Base-by-base conservation (phyloP, 2,888 invertebrate species). In the Thalpophila matura region DNA sequence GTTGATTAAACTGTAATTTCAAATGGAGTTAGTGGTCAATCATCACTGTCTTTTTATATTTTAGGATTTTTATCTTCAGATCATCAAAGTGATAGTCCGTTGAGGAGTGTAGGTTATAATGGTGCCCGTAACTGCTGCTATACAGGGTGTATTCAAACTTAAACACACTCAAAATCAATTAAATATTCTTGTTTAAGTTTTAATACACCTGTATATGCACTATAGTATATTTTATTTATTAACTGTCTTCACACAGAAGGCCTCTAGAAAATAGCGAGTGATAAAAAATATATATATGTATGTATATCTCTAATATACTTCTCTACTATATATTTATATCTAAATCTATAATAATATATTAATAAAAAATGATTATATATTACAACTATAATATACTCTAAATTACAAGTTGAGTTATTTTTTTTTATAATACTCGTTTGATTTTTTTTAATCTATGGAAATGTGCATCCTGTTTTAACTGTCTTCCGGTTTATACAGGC, bases 401-500 rank as follows among this genome's bases (percentile, higher is more conserved):
- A 72, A 71, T 66, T 70, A 74, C 51, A 79, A 40, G 51, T 59
- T 81, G 74, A 81, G 82, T 81, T 50, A 46, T 57, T 66, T 64
- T 61, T 74, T 65, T 74, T 72, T 73, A 72, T 80, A 81, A 82
- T 82, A 79, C 77, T 82, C 76, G 35, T 53, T 64, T 62, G 55
- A 24, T 61, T 67, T 55, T 57, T 63, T 76, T 77, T 69, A 63
- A 56, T 71, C 74, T 84, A 81, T 84, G 81, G 82, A 86, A 81
- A 79, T 85, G 81, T 79, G 66, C 29, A 45, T 73, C 59, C 58
- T 71, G 71, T 66, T 63, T 64, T 59, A 50, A 53, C 65, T 78
- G 63, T 79, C 73, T 77, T 69, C 57, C 42, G 40, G 47, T 33
- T 31, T 18, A 43, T 56, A 53, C 71, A 57, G 53, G 65, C 62